Evolutionary conservation across 2,113 vertebrate genomes (phyloP), one percentile per base, ranked within the genome.

Genomic region (Mohoua ochrocephala): DNA sequence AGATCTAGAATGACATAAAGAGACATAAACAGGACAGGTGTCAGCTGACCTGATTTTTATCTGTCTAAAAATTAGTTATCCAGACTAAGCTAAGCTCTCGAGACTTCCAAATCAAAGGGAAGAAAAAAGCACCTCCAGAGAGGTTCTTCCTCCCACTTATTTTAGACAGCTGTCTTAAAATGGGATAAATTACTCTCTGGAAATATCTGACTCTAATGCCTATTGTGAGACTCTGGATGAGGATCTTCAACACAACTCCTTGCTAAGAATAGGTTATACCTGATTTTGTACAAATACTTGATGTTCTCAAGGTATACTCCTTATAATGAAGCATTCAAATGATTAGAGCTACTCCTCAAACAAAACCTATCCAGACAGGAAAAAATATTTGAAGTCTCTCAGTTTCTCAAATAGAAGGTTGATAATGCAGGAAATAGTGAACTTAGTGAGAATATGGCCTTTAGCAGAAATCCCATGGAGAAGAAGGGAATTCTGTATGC

Each of bases 101-200:
- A 77, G 50, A 49, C 60, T 91, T 91, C 45, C 31, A 84, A 73
- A 74, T 74, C 24, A 74, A 89, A 70, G 31, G 28, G 52, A 91
- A 83, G 47, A 81, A 64, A 47, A 49, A 50, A 89, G 31, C 7
- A 78, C 42, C 68, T 87, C 60, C 17, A 78, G 50, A 89, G 74
- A 84, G 37, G 31, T 60, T 42, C 20, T 91, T 67, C 60, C 50
- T 93, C 92, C 92, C 52, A 81, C 84, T 87, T 73, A 41, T 81
- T 95, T 91, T 60, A 91, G 73, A 87, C 64, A 91, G 59, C 74
- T 94, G n/a, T 79, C 91, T 96, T 49, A 57, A 79, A 45, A 67
- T 53, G 80, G 80, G 52, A 83, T 71, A 70, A 89, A 93, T 94
- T 52, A 42, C 41, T 79, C 54, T 84, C 75, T 82, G 65, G 65